phyloP scores from a whole-genome alignment of 1,140 invertebrate genomes.

The Dendrolimus punctatus region DNA sequence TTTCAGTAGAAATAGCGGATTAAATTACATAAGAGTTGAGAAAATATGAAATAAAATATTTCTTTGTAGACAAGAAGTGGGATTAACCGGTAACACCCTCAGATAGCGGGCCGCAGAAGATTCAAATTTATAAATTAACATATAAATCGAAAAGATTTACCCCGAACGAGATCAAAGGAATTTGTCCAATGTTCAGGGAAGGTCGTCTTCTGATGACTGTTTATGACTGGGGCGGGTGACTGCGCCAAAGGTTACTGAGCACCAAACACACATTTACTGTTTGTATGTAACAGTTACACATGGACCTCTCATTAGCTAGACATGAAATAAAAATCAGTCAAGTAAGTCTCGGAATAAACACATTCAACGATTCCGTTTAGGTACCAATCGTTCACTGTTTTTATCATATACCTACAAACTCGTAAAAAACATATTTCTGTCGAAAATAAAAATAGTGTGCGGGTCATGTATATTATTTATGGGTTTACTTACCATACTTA shows the following conservation, averaged over 20 bases:
- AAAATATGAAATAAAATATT: constrained; percentile 24
- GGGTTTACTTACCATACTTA: too few relatives aligned
- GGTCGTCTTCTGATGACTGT: constrained; percentile 44
- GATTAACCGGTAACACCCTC: constrained; percentile 39
- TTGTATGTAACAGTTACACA: not conserved
- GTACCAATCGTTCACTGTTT: too few relatives aligned
- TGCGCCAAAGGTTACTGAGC: constrained; percentile 19
- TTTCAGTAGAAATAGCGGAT: not conserved
- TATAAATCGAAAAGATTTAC: constrained; percentile 70
- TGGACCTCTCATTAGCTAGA: too few relatives aligned
- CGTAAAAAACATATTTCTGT: too few relatives aligned
- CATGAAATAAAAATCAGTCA: too few relatives aligned
- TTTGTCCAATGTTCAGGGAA: constrained; percentile 48
- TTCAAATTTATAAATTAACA: constrained; percentile 67
- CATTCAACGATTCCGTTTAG: too few relatives aligned
- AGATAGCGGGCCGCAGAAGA: constrained; percentile 41
- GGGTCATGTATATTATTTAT: too few relatives aligned
- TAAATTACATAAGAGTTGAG: constrained; percentile 8
- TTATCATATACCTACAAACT: too few relatives aligned
- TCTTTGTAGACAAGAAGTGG: constrained; percentile 24
- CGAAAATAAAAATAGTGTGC: too few relatives aligned
- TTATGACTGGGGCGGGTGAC: constrained; percentile 39
- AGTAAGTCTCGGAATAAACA: too few relatives aligned
- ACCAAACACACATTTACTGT: constrained; percentile 1
- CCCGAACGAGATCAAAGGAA: constrained; percentile 68